Evolutionary conservation across 2,888 invertebrate species (phyloP).

Genomic region (Drosophila vallismaia): DNA sequence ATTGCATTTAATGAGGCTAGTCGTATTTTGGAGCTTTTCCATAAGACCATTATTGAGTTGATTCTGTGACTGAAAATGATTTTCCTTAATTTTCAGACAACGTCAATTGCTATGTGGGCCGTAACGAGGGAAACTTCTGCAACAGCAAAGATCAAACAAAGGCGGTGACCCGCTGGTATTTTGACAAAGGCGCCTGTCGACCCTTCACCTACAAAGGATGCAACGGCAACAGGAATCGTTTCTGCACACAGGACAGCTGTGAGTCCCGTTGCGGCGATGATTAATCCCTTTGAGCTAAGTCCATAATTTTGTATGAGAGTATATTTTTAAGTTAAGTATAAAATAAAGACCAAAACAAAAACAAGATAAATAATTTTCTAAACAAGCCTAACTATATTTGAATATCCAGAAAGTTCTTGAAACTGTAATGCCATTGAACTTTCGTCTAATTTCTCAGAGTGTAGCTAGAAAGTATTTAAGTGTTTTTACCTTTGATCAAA

Average conservation of each 20-base stretch:
- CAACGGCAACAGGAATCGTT: constrained; percentile 90
- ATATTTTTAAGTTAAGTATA: constrained; percentile 56
- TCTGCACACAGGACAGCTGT: constrained; percentile 90
- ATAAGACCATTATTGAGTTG: constrained; percentile 39
- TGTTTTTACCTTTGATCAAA: constrained; percentile 63
- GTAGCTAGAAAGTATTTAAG: constrained; percentile 25
- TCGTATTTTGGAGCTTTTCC: constrained; percentile 16
- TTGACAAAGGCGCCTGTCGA: constrained; percentile 87
- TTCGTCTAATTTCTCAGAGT: constrained; percentile 1
- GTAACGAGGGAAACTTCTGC: constrained; percentile 78
- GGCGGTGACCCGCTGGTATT: constrained; percentile 87
- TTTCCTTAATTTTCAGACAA: constrained; percentile 64
- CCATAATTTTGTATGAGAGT: constrained; percentile 66
- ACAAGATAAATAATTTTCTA: too few species aligned
- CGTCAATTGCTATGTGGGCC: constrained; percentile 77
- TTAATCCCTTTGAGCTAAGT: constrained; percentile 53
- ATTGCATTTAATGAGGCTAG: constrained; percentile 42
- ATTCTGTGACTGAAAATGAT: constrained; percentile 10
- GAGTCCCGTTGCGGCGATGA: constrained; percentile 88
- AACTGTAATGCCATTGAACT: neutral
- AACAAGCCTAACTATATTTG: too few species aligned
- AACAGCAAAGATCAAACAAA: constrained; percentile 74
- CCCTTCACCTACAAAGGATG: constrained; percentile 90
- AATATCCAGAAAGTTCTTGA: too few species aligned
- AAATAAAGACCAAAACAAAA: constrained; percentile 8